Evolutionary conservation across 2,113 vertebrate species (phyloP).

Genomic region (Clarias magur): DNA sequence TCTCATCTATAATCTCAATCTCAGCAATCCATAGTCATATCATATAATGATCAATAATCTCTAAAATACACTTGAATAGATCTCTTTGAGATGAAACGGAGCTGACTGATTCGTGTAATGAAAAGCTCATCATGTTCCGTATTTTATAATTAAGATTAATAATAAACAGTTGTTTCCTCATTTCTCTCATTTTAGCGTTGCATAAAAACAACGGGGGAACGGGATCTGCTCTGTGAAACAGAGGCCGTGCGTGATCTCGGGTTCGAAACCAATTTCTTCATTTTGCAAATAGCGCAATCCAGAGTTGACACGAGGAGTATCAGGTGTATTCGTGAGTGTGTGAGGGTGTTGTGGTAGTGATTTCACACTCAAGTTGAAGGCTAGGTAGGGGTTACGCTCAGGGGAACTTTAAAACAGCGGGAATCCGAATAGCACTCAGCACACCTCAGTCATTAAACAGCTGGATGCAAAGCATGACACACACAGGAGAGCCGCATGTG

Average conservation of each 20-base stretch:
- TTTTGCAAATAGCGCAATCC: constrained; percentile 67
- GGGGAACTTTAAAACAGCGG: constrained; percentile 43
- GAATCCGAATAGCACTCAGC: constrained; percentile 12
- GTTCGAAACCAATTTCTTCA: constrained; percentile 44
- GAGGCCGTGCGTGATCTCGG: neutral
- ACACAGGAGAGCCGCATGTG: neutral
- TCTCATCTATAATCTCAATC: neutral
- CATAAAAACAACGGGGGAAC: constrained; percentile 5
- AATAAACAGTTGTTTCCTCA: neutral
- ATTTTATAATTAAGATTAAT: neutral
- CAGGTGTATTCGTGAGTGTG: constrained; percentile 30
- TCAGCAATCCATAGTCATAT: too few relatives aligned
- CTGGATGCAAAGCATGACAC: constrained; percentile 3
- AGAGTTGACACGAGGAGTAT: constrained; percentile 54
- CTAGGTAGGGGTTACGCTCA: constrained; percentile 38
- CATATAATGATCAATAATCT: neutral
- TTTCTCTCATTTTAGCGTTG: neutral
- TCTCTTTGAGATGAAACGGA: constrained; percentile 25
- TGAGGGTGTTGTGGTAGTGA: constrained; percentile 19
- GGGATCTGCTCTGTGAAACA: constrained; percentile 3
- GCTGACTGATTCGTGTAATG: constrained; percentile 13
- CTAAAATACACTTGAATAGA: neutral
- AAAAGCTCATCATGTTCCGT: neutral
- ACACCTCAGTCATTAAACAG: neutral
- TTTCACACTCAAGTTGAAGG: constrained; percentile 49